A percentile compares a stretch with the other conserved stretches of the same genome.
phyloP scores from a whole-genome alignment of 2,888 invertebrate genomes.

The Belgica antarctica region DNA sequence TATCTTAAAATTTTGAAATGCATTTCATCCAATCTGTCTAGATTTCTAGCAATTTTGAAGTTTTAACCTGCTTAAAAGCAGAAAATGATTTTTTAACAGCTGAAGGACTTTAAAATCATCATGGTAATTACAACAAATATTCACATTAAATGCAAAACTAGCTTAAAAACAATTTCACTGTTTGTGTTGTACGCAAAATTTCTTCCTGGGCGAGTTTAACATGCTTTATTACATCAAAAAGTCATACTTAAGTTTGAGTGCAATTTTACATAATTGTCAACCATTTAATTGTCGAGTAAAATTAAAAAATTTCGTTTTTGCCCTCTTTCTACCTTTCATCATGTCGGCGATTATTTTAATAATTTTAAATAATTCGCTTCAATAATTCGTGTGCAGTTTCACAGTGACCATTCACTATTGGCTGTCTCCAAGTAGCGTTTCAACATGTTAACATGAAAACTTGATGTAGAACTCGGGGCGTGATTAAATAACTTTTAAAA shows the following conservation, averaged over 20 bases:
- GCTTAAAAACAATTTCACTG: too few species aligned
- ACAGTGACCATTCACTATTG: conserved; percentile 14
- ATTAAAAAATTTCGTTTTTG: background rate
- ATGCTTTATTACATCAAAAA: conserved; percentile 15
- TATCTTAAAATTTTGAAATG: too few species aligned
- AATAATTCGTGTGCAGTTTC: background rate
- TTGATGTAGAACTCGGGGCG: conserved; percentile 26
- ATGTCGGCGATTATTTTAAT: conserved; percentile 26
- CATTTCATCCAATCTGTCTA: too few species aligned
- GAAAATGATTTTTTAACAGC: too few species aligned
- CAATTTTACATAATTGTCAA: background rate
- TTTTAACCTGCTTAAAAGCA: too few species aligned
- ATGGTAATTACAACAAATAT: too few species aligned
- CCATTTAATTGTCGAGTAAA: too few species aligned
- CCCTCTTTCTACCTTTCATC: background rate
- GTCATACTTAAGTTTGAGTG: background rate
- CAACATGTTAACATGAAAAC: background rate
- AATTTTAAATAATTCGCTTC: conserved; percentile 26
- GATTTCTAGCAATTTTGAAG: too few species aligned
- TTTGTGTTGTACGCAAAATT: too few species aligned
- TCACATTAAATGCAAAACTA: too few species aligned
- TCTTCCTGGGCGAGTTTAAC: too few species aligned
- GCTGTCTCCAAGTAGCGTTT: background rate
- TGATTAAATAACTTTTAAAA: conserved; percentile 34
- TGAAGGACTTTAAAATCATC: too few species aligned